Base-by-base conservation (phyloP, 2,888 invertebrate genomes). In the Noctua pronuba region DNA sequence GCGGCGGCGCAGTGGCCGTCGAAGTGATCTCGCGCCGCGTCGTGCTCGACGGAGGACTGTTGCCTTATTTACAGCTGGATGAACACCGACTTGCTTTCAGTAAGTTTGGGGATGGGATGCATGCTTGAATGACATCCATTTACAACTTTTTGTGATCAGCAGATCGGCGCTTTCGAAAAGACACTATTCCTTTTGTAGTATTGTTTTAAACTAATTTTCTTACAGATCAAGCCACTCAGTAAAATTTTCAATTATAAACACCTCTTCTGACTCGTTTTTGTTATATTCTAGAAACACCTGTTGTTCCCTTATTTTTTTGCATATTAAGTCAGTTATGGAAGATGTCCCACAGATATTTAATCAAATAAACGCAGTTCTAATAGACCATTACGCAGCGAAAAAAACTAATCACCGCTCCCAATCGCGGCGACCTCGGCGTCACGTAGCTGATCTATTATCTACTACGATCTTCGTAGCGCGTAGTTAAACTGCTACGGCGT, bases 81-180 rank as follows among this genome's bases (percentile, higher is more conserved):
- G 95, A 96, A 76, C 96, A 97, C 87, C 93, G 96, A 13, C 93
- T 97, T 24, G 95, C 95, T 11, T 96, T 96, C 80, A 96, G 96
- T 96, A 89, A 82, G 95, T n/a, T n/a, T 31, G 10, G 52, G 38
- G 35, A 35, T 1, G 31, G 5, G 1, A 38, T 13, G 28, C 52
- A 72, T 38, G 0, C 5, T 71, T 65, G 3, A 67, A 44, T 44
- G 11, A n/a, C n/a, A 72, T 72, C 10, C 31, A 13, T n/a, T 44
- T 24, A 24, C 7, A 38, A 2, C 2, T 52, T 71, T 28, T 24
- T 21, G 8, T 28, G 1, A 28, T n/a, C 4, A 71, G 35, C 10
- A 21, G 2, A 18, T 60, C 5, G 18, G 18, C 60, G 8, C 21
- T 73, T 38, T 38, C 4, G 28, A 49, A 73, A 49, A 70, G 16